Evolutionary conservation across 2,888 invertebrate species (phyloP).

Genomic region (Octodonta nipae): DNA sequence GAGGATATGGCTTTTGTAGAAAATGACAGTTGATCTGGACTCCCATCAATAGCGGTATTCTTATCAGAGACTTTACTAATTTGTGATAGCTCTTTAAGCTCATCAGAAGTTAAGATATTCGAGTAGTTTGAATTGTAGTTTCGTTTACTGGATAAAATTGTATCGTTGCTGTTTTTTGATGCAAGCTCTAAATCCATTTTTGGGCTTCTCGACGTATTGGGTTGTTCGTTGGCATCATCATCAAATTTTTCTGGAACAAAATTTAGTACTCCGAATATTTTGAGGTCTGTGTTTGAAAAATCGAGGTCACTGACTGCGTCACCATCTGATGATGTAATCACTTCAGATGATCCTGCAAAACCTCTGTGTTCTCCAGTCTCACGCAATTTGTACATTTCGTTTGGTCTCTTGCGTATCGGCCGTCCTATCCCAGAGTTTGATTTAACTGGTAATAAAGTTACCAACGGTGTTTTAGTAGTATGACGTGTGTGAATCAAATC

Average conservation of each 20-base stretch:
- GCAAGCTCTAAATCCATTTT: too few relatives aligned
- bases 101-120: constrained; percentile 23
- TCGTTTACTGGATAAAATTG: too few relatives aligned
- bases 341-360: constrained; percentile 24
- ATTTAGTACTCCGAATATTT: neutral
- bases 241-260: neutral
- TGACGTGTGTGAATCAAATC: constrained; percentile 26
- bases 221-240: neutral
- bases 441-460: constrained; percentile 61
- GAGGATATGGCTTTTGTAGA: neutral
- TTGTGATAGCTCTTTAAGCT: constrained; percentile 42
- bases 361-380: constrained; percentile 25
- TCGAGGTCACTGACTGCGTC: too few relatives aligned
- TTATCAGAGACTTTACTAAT: constrained; percentile 45
- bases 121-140: constrained; percentile 6
- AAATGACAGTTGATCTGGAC: constrained; percentile 21
- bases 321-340: too few relatives aligned
- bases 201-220: neutral
- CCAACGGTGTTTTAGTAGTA: constrained; percentile 35
- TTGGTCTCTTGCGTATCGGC: constrained; percentile 52
- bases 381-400: constrained; percentile 20
- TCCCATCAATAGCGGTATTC: constrained; percentile 34
- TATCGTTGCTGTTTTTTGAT: too few relatives aligned
- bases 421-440: constrained; percentile 65
- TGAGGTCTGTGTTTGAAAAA: too few relatives aligned